Evolutionary conservation across 2,888 invertebrate genomes (phyloP).

Genomic region (Orgyia antiqua): DNA sequence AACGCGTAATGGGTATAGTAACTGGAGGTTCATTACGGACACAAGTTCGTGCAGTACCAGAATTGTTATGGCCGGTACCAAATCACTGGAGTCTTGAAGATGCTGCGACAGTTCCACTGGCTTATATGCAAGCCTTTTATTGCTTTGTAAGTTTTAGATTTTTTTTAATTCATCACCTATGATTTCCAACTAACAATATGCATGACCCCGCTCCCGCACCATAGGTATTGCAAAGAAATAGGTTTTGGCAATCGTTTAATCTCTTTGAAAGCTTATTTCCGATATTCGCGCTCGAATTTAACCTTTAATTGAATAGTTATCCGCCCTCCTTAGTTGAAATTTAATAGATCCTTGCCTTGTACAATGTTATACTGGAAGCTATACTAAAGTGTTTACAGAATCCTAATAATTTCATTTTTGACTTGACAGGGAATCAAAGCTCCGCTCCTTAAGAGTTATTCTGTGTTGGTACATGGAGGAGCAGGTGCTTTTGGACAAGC

Average conservation of each 20-base stretch:
- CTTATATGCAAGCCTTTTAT: conserved; percentile 78
- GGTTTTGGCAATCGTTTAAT: too few species aligned
- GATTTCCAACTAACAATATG: background rate
- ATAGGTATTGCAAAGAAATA: too few species aligned
- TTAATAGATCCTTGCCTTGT: too few species aligned
- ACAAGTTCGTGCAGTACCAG: conserved; percentile 66
- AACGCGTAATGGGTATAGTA: conserved; percentile 81
- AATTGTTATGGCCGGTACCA: conserved; percentile 82
- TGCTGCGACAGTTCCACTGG: conserved; percentile 86
- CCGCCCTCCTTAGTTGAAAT: too few species aligned
- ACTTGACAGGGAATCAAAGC: conserved; percentile 9
- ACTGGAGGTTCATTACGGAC: conserved; percentile 70
- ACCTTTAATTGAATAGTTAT: too few species aligned
- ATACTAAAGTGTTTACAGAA: too few species aligned
- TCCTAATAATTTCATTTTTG: background rate
- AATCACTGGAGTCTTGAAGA: conserved; percentile 82
- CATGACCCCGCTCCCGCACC: too few species aligned
- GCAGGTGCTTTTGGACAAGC: conserved; percentile 34
- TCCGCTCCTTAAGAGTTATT: background rate
- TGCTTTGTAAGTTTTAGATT: conserved; percentile 27
- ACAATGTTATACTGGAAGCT: too few species aligned
- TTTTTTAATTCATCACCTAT: too few species aligned
- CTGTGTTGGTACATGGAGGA: conserved; percentile 17
- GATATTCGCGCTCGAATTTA: too few species aligned
- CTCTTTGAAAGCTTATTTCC: too few species aligned